phyloP scores from a whole-genome alignment of 2,888 invertebrate species.

The Drosophila incognita region DNA sequence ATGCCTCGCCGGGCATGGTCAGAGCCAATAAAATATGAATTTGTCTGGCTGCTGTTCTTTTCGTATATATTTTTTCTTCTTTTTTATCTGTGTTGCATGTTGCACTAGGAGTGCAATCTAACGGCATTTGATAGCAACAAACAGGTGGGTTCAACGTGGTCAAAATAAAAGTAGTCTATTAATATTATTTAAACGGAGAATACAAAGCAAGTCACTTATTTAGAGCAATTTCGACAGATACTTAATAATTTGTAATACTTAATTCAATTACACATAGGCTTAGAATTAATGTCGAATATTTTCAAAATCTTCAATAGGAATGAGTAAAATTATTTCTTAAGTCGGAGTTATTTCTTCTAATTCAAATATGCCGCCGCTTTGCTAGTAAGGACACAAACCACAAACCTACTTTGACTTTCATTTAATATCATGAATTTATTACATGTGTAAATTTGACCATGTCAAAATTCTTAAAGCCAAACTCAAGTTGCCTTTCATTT shows the following conservation, averaged over 20 bases:
- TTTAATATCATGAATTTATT: not conserved
- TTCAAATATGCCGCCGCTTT: not conserved
- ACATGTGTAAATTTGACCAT: not conserved
- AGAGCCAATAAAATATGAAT: constrained; percentile 80
- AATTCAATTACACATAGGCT: not conserved
- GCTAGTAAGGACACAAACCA: not conserved
- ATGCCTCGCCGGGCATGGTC: constrained; percentile 69
- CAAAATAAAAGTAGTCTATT: constrained; percentile 53
- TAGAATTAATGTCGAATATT: no score
- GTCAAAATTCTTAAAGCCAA: not conserved
- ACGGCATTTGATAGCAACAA: constrained; percentile 62
- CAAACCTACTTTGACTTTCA: not conserved
- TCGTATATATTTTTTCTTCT: not conserved
- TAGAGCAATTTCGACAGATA: not conserved
- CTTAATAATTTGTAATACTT: not conserved
- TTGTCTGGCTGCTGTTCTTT: constrained; percentile 59
- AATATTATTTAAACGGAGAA: constrained; percentile 21
- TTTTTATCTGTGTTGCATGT: constrained; percentile 24
- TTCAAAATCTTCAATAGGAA: not conserved
- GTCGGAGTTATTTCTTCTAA: not conserved
- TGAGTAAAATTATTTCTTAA: not conserved
- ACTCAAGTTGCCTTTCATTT: not conserved
- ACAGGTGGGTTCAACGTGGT: constrained; percentile 72
- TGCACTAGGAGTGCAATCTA: constrained; percentile 55
- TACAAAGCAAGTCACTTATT: not conserved